Conservation (phyloP, 2,797 vertebrate genomes). For the Cottoperca gobio region DNA sequence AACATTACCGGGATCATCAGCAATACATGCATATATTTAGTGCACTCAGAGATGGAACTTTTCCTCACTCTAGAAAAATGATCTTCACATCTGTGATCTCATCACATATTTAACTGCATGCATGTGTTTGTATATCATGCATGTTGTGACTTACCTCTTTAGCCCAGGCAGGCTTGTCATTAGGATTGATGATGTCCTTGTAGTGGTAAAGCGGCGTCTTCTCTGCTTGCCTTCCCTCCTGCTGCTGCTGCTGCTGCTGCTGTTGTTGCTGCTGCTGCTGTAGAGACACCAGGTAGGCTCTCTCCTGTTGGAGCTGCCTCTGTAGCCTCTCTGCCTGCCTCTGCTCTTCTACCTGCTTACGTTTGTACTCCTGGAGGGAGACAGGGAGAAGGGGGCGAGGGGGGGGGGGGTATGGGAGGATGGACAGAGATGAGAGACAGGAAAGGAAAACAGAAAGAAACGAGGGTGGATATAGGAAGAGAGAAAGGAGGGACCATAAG, state of each 20-base stretch:
- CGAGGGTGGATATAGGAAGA: not conserved
- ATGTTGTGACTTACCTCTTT: conserved; percentile 88
- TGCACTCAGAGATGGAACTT: not conserved
- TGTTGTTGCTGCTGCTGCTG: conserved; percentile 89
- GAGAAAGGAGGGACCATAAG: not conserved
- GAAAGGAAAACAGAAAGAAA: not conserved
- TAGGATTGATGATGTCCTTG: conserved; percentile 92
- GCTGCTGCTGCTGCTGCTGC: too few relatives aligned
- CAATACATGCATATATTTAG: not conserved
- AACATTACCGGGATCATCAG: not conserved
- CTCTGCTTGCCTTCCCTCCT: conserved; percentile 89
- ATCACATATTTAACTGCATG: not conserved
- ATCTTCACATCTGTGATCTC: not conserved
- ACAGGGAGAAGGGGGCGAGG: not conserved
- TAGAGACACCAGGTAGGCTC: conserved; percentile 95
- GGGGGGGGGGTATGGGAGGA: not conserved
- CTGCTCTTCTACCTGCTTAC: conserved; percentile 97
- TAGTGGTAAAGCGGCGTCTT: conserved; percentile 97
- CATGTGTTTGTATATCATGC: conserved; percentile 27
- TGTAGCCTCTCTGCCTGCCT: conserved; percentile 96
- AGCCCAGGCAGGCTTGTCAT: conserved; percentile 96
- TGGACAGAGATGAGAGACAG: conserved; percentile 6
- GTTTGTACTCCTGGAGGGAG: conserved; percentile 92
- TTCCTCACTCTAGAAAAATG: not conserved
- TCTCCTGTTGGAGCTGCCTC: conserved; percentile 94